Evolutionary conservation across 2,888 invertebrate species (phyloP), one percentile per base, ranked within the genome.

Genomic region (Agrotis clavis): DNA sequence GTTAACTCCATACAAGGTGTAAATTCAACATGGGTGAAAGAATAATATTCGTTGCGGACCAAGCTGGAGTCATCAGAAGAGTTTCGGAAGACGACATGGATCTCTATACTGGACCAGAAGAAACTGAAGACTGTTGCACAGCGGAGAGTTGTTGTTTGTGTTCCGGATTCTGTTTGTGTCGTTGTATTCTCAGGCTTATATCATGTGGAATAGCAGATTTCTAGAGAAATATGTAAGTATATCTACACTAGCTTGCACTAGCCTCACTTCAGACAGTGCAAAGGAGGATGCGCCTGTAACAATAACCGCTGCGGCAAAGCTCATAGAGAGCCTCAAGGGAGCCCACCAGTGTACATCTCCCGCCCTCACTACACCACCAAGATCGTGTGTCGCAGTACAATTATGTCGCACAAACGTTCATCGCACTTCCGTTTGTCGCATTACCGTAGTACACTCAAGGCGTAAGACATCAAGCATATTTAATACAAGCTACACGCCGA

Each of bases 21-120:
- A 14, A 4, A 48, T 62, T 62, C 9, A n/a, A 30, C 47, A 66
- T 66, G 64, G 25, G 2, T 19, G 35, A 30, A 6, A 19, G 51
- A 63, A 35, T 13, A 11, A 19, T 63, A 30, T 63, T 51, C 30
- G 51, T 51, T 11, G 19, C n/a, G 18, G 66, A 67, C 14, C 65
- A 64, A 67, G 47, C 47, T 19, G 48, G 48, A 9, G 13, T 50
- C 30, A 21, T 16, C 30, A 21, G 60, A 45, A n/a, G 19, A 13
- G 64, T 48, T 21, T 13, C 18, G 21, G 19, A 65, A 21, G 66
- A 65, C 5, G 48, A 67, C 9, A 35, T 35, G 30, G 66, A 35
- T 19, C 7, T 13, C 3, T 47, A 62, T 35, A 35, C 48, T 7
- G 48, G 18, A 14, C 5, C 64, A 18, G 30, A 48, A 47, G 47